These are phyloP conservation scores for Paradisaea rubra DNA, from an alignment of 2,113 vertebrate species.

Conservation along the genomic window DNA sequence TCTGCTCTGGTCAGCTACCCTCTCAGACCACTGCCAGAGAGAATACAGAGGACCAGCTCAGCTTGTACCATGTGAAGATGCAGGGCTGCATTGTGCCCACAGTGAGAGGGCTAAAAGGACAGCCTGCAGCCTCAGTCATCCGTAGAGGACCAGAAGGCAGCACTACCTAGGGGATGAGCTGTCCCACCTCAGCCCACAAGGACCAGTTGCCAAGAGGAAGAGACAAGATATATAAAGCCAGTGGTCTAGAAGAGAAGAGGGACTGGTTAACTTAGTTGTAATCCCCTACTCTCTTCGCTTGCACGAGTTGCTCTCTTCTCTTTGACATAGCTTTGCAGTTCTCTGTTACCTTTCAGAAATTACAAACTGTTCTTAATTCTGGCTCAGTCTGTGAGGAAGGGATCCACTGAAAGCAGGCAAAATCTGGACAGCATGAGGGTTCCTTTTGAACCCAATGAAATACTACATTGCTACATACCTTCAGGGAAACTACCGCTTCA, in stretches of 20 bases:
- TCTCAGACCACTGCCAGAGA: not conserved
- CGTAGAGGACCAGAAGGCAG: not conserved
- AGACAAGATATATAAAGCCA: not conserved
- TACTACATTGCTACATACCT: not conserved
- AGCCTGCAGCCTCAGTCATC: not conserved
- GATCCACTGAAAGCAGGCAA: not conserved
- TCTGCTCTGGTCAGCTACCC: not conserved
- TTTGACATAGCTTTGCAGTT: not conserved
- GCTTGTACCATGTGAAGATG: not conserved
- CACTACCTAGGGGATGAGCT: not conserved
- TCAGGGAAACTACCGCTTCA: not conserved
- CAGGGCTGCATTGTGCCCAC: rapidly evolving
- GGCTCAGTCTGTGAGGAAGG: not conserved
- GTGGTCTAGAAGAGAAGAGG: not conserved
- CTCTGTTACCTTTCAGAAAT: not conserved
- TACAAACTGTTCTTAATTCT: not conserved
- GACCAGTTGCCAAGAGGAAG: not conserved
- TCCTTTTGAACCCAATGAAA: not conserved
- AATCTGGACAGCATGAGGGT: not conserved
- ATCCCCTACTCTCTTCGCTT: not conserved
- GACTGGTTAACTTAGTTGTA: not conserved
- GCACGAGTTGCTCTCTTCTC: not conserved
- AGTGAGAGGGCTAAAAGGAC: not conserved
- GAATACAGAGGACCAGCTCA: not conserved
- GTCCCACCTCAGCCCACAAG: not conserved